A percentile compares a stretch with the other conserved stretches of the same genome.
These are phyloP conservation scores for Drosophila mayri DNA, from an alignment of 1,140 invertebrate genomes.

Conservation along the genomic window DNA sequence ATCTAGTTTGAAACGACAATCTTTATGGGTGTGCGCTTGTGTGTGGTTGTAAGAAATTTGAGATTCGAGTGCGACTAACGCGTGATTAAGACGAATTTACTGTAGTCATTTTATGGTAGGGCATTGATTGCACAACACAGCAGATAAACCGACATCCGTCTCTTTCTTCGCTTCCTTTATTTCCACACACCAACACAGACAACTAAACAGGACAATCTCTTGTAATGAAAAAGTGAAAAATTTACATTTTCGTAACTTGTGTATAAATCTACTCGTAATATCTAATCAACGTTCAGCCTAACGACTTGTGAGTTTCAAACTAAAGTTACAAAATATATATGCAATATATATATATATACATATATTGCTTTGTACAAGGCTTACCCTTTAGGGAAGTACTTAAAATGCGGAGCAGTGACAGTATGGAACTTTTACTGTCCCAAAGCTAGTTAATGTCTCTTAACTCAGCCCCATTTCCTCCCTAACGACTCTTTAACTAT, in stretches of 20 bases:
- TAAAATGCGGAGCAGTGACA: constrained; percentile 3
- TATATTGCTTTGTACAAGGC: constrained; percentile 48
- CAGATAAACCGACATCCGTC: constrained; percentile 22
- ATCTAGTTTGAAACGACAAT: constrained; percentile 70
- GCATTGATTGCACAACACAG: constrained; percentile 43
- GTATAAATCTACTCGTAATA: constrained; percentile 41
- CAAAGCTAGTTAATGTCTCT: constrained; percentile 24
- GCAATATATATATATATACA: constrained; percentile 26
- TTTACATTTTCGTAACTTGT: constrained; percentile 55
- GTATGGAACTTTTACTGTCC: constrained; percentile 38
- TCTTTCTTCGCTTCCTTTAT: constrained; percentile 11
- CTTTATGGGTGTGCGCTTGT: constrained; percentile 55
- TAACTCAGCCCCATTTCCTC: constrained; percentile 6
- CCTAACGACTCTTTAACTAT: constrained; percentile 20
- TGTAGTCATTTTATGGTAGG: constrained; percentile 68
- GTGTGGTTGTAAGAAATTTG: constrained; percentile 15
- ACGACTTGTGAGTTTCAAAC: constrained; percentile 75
- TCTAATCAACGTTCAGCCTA: constrained; percentile 53
- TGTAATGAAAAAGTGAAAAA: constrained; percentile 54
- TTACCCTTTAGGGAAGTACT: constrained; percentile 53
- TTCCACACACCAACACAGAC: constrained; percentile 42
- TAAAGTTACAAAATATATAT: constrained; percentile 49
- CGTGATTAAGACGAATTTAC: constrained; percentile 83
- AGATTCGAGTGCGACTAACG: constrained; percentile 59
- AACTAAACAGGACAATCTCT: constrained; percentile 72